phyloP scores from a whole-genome alignment of 64 coral and sea anemone genomes.

The Porites australiensis region DNA sequence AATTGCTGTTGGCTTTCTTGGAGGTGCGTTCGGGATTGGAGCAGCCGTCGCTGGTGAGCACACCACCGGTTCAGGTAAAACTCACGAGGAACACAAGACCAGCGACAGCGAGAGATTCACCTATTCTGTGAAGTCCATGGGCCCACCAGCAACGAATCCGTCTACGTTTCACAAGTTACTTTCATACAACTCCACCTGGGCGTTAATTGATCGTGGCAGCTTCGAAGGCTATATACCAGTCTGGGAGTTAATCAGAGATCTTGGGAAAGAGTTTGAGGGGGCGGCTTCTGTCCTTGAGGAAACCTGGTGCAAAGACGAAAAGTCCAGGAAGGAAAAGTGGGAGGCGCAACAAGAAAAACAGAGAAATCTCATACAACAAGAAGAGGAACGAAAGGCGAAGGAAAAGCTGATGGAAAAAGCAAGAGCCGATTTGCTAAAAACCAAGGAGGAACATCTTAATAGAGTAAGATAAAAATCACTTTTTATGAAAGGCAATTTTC shows the following conservation, averaged over 20 bases:
- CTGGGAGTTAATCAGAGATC: constrained; percentile 30
- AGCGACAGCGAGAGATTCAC: neutral
- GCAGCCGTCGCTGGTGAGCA: neutral
- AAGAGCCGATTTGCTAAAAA: no score
- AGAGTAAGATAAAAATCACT: no score
- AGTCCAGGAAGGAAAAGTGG: neutral
- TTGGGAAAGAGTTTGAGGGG: constrained; percentile 4
- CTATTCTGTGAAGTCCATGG: constrained; percentile 29
- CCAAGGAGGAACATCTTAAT: no score
- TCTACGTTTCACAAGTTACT: constrained; percentile 44
- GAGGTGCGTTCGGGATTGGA: constrained; percentile 20
- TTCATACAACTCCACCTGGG: constrained; percentile 57
- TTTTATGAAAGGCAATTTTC: no score
- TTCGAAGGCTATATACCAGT: constrained; percentile 37
- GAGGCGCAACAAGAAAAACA: no score
- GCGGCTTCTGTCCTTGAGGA: constrained; percentile 11
- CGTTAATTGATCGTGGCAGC: constrained; percentile 39
- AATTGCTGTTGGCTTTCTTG: constrained; percentile 35
- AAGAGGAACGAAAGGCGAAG: no score
- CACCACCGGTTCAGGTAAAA: neutral
- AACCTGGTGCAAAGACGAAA: constrained; percentile 44
- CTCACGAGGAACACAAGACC: neutral
- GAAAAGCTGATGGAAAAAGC: no score
- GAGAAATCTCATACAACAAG: no score
- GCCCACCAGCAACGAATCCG: constrained; percentile 43